phyloP scores from a whole-genome alignment of 2,888 invertebrate genomes.

The Euzetes globulus region DNA sequence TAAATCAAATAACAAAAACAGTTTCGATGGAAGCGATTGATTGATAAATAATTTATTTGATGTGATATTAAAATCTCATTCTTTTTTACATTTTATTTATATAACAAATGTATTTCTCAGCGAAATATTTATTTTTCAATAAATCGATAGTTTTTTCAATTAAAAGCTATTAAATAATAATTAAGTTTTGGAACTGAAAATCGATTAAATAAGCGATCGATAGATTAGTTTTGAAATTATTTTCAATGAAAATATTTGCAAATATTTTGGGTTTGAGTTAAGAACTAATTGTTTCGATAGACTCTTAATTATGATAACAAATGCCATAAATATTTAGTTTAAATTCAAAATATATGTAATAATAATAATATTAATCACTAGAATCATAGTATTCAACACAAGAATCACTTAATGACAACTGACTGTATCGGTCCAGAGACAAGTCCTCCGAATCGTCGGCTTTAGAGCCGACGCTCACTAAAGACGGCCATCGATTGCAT shows the following conservation, averaged over 20 bases:
- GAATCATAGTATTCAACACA: constrained; percentile 28
- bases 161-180: neutral
- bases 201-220: neutral
- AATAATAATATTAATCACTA: constrained; percentile 20
- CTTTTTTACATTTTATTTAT: constrained; percentile 13
- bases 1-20: constrained; percentile 8
- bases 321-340: constrained; percentile 13
- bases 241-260: constrained; percentile 11
- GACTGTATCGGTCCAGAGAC: constrained; percentile 17
- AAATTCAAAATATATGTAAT: constrained; percentile 15
- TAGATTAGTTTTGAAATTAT: neutral
- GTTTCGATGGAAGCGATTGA: constrained; percentile 19
- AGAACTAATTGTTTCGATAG: constrained; percentile 9
- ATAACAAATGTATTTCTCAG: constrained; percentile 5
- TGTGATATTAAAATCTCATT: constrained; percentile 25
- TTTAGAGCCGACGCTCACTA: neutral
- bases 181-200: neutral
- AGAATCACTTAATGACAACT: constrained; percentile 26
- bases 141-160: neutral
- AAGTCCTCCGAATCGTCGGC: neutral
- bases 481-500: neutral
- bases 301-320: constrained; percentile 22
- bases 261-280: neutral
- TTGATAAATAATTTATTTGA: constrained; percentile 7
- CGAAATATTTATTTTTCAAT: constrained; percentile 7